Evolutionary conservation across 2,797 vertebrate species (phyloP).

Genomic region (Gorsachius magnificus): DNA sequence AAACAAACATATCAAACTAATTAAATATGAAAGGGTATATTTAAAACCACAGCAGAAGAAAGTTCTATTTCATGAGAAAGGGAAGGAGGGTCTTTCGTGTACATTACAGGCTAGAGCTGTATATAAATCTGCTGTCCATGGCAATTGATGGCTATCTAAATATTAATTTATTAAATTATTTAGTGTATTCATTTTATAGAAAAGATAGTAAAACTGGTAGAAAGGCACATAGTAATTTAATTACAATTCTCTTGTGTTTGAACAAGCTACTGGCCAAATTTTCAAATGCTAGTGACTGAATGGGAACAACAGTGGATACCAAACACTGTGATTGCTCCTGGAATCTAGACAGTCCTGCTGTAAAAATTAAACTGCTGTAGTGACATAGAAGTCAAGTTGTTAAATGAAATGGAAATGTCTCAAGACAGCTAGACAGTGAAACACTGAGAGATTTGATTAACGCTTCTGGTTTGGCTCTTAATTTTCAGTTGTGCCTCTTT

Average conservation of each 20-base stretch:
- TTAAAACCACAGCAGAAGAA: not conserved
- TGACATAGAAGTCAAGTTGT: conserved; percentile 36
- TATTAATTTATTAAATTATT: not conserved
- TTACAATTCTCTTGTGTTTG: not conserved
- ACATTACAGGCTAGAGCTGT: not conserved
- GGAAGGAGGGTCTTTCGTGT: not conserved
- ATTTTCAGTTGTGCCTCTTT: not conserved
- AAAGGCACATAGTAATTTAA: not conserved
- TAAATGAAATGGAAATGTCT: conserved; percentile 64
- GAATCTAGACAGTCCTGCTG: conserved; percentile 60
- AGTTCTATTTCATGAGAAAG: not conserved
- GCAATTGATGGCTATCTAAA: not conserved
- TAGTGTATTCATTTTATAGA: not conserved
- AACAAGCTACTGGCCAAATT: not conserved
- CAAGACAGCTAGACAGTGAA: conserved; percentile 50
- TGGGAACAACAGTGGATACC: not conserved
- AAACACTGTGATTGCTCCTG: not conserved
- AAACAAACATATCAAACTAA: not conserved
- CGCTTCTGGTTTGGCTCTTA: conserved; percentile 10
- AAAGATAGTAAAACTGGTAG: not conserved
- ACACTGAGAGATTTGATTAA: conserved; percentile 51
- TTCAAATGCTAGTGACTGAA: not conserved
- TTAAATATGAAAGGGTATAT: not conserved
- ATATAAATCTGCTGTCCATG: not conserved
- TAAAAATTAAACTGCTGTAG: conserved; percentile 49